Base-by-base conservation (phyloP, 1,140 invertebrate species). In the Drosophila bocqueti region DNA sequence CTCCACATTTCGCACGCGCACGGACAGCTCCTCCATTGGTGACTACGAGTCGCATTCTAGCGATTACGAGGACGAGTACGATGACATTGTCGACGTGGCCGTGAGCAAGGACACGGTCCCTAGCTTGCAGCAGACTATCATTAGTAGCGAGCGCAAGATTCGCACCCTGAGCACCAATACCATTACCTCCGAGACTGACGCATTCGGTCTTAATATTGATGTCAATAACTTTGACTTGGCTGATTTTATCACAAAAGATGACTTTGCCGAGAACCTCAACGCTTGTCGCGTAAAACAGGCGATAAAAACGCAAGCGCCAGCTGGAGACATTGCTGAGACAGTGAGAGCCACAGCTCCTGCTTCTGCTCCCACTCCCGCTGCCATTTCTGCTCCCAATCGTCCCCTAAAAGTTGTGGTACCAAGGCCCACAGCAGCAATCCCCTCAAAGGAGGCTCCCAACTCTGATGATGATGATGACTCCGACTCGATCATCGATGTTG, bases 31-130 rank as follows among this genome's bases (percentile, higher is more conserved):
- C 9, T 93, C 92, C 11, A 93, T 93, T 57, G 92, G 80, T 26
- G 92, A 93, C 52, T 93, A 93, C 65, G 92, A 93, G 64, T 93
- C 92, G 18, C 92, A 93, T 29, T 82, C 92, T 1, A 93, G 92
- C 50, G 92, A 93, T 45, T 93, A 93, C 47, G 91, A 93, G 34
- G 91, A 92, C 62, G 86, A 87, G 11, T 58, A 61, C 10, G 76
- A 73, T 9, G 58, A 74, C 4, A n/a, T 18, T 21, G 31, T 26
- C 15, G 49, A 72, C 4, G 58, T 42, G 16, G 10, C 7, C 36
- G 0, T 24, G 7, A 47, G 59, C 34, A 8, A 16, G 5, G 34
- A 43, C 3, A 71, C 79, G 26, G 47, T 16, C 4, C 49, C 73
- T 11, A 26, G 38, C 11, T 47, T 80, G 18, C 43, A 21, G 24